These are phyloP conservation scores for Alouatta palliata DNA, from an alignment of 2,113 vertebrate species.

Conservation along the genomic window DNA sequence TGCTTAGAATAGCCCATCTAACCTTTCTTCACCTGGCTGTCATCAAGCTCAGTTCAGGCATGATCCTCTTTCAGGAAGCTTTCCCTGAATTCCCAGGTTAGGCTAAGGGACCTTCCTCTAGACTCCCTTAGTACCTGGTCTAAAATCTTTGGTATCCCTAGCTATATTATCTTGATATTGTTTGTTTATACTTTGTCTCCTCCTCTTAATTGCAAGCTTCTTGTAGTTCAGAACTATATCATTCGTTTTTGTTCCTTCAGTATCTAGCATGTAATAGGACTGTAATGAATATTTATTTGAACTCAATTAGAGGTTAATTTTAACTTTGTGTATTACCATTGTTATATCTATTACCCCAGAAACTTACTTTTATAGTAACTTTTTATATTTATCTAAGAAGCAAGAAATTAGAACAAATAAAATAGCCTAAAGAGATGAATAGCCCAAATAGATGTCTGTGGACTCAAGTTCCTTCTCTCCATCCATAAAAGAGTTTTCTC, in stretches of 20 bases:
- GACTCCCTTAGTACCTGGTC: not conserved
- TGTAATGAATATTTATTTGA: conserved; percentile 5
- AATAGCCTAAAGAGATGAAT: not conserved
- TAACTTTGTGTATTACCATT: not conserved
- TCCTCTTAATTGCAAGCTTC: not conserved
- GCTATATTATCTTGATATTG: not conserved
- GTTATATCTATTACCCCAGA: not conserved
- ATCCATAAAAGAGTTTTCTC: not conserved
- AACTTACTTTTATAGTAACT: conserved; percentile 10
- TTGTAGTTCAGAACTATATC: not conserved
- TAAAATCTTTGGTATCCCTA: not conserved
- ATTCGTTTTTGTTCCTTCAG: not conserved
- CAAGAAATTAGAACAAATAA: not conserved
- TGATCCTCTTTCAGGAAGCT: not conserved
- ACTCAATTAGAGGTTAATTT: conserved; percentile 1
- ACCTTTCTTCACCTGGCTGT: not conserved
- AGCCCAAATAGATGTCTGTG: not conserved
- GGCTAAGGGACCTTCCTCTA: not conserved
- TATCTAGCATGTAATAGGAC: not conserved
- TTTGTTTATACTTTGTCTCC: not conserved
- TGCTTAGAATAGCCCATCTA: not conserved
- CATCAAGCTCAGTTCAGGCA: not conserved
- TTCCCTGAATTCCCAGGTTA: not conserved
- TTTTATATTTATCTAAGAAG: not conserved
- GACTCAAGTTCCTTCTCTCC: not conserved